phyloP scores from a whole-genome alignment of 2,113 vertebrate genomes.

The Heptranchias perlo region DNA sequence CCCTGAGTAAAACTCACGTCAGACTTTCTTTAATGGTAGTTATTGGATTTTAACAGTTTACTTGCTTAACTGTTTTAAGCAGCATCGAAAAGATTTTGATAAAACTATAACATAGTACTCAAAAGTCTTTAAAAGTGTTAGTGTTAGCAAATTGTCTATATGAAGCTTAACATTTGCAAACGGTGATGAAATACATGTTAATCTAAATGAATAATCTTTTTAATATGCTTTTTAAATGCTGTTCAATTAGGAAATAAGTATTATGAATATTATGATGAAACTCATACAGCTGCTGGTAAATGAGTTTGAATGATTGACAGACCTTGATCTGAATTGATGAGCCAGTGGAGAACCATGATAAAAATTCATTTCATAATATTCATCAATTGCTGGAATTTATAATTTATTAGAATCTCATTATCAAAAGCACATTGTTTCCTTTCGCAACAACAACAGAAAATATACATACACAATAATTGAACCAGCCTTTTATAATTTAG shows the following conservation, averaged over 20 bases:
- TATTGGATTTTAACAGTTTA: constrained; percentile 6
- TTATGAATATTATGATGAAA: constrained; percentile 17
- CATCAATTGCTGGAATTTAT: neutral
- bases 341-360: too few species aligned
- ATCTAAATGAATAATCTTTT: neutral
- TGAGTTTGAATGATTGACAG: neutral
- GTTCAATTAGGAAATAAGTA: neutral
- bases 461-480: neutral
- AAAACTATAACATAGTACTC: neutral
- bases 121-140: neutral
- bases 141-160: neutral
- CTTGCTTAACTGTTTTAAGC: neutral
- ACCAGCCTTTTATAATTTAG: neutral
- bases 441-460: neutral
- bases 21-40: constrained; percentile 47
- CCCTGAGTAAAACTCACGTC: constrained; percentile 68
- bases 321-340: neutral
- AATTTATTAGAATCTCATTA: neutral
- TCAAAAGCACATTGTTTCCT: neutral
- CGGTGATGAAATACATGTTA: neutral
- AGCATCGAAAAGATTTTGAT: too few species aligned
- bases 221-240: constrained; percentile 7
- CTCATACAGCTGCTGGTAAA: neutral
- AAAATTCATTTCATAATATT: constrained; percentile 17
- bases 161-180: neutral